Base-by-base conservation (phyloP, 2,113 vertebrate species). In the Anser cygnoides region DNA sequence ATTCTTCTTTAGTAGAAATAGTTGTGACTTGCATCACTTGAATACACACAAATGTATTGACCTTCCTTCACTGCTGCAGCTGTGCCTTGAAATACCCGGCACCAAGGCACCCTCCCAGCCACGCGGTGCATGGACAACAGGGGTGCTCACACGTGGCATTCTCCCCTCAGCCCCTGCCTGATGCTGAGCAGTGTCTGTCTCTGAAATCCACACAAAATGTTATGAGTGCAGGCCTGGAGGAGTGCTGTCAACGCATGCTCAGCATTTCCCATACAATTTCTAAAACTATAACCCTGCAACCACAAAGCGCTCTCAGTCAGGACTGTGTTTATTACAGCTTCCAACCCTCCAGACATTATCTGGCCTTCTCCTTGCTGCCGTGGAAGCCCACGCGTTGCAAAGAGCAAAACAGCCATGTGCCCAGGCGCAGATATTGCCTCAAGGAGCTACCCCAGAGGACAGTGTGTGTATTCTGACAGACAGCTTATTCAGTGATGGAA, bases 341-440 rank as follows among this genome's bases (percentile, higher is more conserved):
- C 23, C 21, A 46, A 33, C 43, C 54, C 55, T 31, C 25, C 17
- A 37, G 41, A n/a, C 23, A 50, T 59, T 58, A 39, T 25, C 9
- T 25, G 43, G 16, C 13, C 66, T 37, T 35, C n/a, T 21, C 23
- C 58, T 76, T 46, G 33, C 20, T 79, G 58, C 49, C 13, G 41
- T 9, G 28, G 58, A 81, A 31, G 26, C 7, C 54, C 41, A 10
- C 0, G 0, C 7, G 2, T 37, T 22, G 22, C 28, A 2, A 44
- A 63, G 52, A 25, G 33, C n/a, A 20, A 29, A 22, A 2, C 46
- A 23, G 14, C 1, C 6, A 9, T 2, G 4, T 7, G n/a, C 46
- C 46, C 49, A 28, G n/a, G 15, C 2, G 0, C 46, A 52, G 35
- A 10, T 43, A 46, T 35, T 71, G 18, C 35, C 44, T 28, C 39